Evolutionary conservation across 1,140 invertebrate species (phyloP), one percentile per base, ranked within the genome.

Genomic region (Drosophila pallidifrons): DNA sequence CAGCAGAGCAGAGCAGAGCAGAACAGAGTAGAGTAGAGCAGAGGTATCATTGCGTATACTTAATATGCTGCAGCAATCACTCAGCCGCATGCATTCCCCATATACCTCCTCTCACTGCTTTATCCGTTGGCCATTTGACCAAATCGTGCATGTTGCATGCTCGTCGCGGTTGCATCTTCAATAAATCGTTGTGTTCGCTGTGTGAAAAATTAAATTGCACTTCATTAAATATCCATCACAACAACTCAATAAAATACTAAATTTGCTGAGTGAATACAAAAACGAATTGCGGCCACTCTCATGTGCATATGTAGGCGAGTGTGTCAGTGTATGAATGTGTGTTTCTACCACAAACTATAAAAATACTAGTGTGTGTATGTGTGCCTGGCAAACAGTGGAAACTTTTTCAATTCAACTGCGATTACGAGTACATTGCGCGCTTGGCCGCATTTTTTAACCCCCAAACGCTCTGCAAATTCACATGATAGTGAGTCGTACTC

Each of bases 181-280:
- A 86, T 86, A 78, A 85, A 81, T 85, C 66, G 78, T 54, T 55
- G 78, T 46, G 66, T 75, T 65, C 49, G 70, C 75, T 75, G 77
- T 71, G 76, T 76, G 71, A 58, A 81, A 83, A 88, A 77, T 73
- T 57, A 65, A 89, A 89, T 72, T 79, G 81, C 85, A 85, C 85
- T 89, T 89, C 81, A 89, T 89, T 89, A 89, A 81, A 89, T 79
- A 81, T 80, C 78, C 85, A 89, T 89, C 75, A 90, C 81, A 85
- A 89, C 78, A 89, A 89, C 78, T 89, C 85, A 89, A 89, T 89
- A 89, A 89, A 85, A 89, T 79, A 76, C 85, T 89, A 83, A 81
- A 85, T 79, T 89, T 77, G 64, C 43, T 54, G 61, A 52, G 59
- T 54, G 67, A 72, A 52, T 72, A 65, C 52, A 51, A 59, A 52